Conservation (phyloP, 53 echinoderm and acorn worm species). For the Patiria pectinifera region DNA sequence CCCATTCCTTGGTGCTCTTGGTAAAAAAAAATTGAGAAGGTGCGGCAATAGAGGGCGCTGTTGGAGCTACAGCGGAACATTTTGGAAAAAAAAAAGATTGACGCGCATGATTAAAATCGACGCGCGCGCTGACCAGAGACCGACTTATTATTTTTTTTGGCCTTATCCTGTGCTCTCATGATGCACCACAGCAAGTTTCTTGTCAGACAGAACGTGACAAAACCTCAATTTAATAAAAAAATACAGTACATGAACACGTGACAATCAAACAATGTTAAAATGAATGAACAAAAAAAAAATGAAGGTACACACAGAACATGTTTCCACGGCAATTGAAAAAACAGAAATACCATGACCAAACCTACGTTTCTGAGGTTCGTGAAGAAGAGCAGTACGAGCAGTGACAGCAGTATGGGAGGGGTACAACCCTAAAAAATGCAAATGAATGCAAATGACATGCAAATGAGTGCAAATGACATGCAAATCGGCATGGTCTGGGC, state of each 20-base stretch:
- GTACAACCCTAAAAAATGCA: constrained; percentile 51
- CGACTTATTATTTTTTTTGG: too few relatives aligned
- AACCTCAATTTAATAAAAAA: background rate
- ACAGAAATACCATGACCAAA: background rate
- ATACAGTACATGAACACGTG: background rate
- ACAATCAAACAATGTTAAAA: background rate
- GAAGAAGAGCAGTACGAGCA: constrained; percentile 47
- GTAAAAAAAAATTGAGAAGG: too few relatives aligned
- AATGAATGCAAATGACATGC: constrained; percentile 43
- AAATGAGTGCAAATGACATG: constrained; percentile 9
- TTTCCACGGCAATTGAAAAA: background rate
- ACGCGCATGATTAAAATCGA: too few relatives aligned
- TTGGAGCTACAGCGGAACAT: too few relatives aligned
- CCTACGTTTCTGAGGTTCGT: constrained; percentile 60
- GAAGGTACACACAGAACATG: background rate
- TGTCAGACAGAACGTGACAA: background rate
- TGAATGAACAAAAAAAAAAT: background rate
- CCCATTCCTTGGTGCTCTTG: too few relatives aligned
- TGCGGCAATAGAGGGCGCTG: too few relatives aligned
- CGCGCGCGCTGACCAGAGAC: too few relatives aligned
- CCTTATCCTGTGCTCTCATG: too few relatives aligned
- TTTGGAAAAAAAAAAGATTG: too few relatives aligned
- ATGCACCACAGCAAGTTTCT: too few relatives aligned
- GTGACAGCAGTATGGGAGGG: constrained; percentile 34
- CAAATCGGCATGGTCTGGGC: background rate